Evolutionary conservation across 1,140 invertebrate species (phyloP).

Genomic region (Drosophila repleta): DNA sequence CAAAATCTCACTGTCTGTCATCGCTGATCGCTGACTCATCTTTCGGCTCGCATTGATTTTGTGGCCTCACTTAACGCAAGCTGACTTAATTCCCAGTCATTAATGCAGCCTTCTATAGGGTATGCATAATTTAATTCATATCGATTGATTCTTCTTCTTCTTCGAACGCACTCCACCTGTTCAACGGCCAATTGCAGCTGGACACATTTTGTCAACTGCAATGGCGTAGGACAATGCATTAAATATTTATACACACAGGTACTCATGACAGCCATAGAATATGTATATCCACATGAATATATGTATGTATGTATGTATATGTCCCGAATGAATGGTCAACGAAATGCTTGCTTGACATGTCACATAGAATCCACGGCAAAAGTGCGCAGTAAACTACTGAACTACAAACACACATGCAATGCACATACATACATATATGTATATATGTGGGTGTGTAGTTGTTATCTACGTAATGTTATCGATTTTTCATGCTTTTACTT

Average conservation of each 20-base stretch:
- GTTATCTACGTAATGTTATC: conserved; percentile 57
- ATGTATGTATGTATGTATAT: not conserved
- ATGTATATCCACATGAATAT: not conserved
- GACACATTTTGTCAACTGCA: conserved; percentile 54
- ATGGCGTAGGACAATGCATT: conserved; percentile 24
- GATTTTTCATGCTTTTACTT: conserved; percentile 57
- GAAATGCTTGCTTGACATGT: conserved; percentile 49
- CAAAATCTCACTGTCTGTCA: not conserved
- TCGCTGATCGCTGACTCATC: conserved; percentile 24
- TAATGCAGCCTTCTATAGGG: conserved; percentile 8
- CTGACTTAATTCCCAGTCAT: conserved; percentile 54
- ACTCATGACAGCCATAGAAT: conserved; percentile 14
- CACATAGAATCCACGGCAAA: conserved; percentile 41
- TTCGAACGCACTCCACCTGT: conserved; percentile 23
- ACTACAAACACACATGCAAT: conserved; percentile 42
- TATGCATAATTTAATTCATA: conserved; percentile 58
- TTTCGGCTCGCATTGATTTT: conserved; percentile 44
- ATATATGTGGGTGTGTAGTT: not conserved
- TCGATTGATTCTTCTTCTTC: conserved; percentile 50
- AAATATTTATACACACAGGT: conserved; percentile 61
- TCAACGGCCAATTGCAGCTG: conserved; percentile 47
- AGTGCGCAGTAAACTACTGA: conserved; percentile 72
- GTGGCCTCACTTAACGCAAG: conserved; percentile 14
- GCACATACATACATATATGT: not conserved
- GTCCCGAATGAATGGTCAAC: conserved; percentile 36